These are phyloP conservation scores for Sclerodermus sp. DNA, from an alignment of 2,888 invertebrate species.

Conservation along the genomic window DNA sequence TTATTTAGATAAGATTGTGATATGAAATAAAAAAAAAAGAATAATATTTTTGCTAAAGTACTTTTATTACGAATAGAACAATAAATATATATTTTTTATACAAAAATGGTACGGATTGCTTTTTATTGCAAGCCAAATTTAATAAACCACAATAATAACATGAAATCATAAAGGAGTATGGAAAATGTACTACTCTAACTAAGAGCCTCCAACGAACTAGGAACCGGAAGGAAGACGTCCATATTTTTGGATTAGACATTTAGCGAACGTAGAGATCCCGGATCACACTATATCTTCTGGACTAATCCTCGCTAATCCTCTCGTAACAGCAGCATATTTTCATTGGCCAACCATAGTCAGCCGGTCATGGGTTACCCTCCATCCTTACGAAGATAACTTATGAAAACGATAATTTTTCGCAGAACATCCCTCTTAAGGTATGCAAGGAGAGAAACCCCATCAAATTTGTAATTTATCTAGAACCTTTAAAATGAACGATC, in stretches of 20 bases:
- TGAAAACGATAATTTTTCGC: slow-evolving; percentile 44
- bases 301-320: slow-evolving; percentile 47
- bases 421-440: slow-evolving; percentile 15
- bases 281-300: slow-evolving; percentile 45
- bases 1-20: too few relatives aligned
- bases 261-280: slow-evolving; percentile 25
- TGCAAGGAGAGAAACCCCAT: slow-evolving; percentile 23
- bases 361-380: slow-evolving; percentile 16
- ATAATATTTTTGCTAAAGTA: too few relatives aligned
- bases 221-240: slow-evolving; percentile 24
- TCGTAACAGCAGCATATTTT: slow-evolving; percentile 50
- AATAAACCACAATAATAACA: too few relatives aligned
- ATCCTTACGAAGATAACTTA: slow-evolving; percentile 32
- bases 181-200: too few relatives aligned
- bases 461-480: slow-evolving; percentile 38
- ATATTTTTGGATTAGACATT: slow-evolving; percentile 42
- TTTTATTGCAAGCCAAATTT: too few relatives aligned
- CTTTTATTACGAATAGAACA: too few relatives aligned
- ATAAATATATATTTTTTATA: too few relatives aligned
- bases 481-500: slow-evolving; percentile 13
- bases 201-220: neutral
- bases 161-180: too few relatives aligned
- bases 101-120: too few relatives aligned
- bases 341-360: slow-evolving; percentile 28
- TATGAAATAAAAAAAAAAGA: too few relatives aligned